phyloP scores from a whole-genome alignment of 2,113 vertebrate species.

The Microcebus lehilahytsara region DNA sequence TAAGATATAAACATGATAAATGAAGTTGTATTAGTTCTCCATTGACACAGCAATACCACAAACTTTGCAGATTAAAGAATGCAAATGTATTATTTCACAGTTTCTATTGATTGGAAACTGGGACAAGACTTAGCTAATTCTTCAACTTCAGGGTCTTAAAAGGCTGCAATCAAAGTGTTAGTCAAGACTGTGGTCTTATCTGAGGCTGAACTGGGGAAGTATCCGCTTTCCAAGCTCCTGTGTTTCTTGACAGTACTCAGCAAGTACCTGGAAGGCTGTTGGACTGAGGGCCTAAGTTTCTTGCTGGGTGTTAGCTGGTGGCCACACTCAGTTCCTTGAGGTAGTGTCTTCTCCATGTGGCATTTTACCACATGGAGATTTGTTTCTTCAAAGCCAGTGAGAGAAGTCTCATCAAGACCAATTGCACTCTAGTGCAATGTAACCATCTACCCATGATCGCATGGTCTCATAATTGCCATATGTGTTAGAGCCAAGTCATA shows the following conservation, averaged over 20 bases:
- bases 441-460: background rate
- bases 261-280: background rate
- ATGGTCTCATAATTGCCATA: background rate
- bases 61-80: background rate
- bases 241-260: background rate
- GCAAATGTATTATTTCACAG: background rate
- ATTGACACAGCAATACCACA: background rate
- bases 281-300: background rate
- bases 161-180: background rate
- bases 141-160: background rate
- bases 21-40: background rate
- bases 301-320: background rate
- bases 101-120: background rate
- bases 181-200: background rate
- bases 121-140: background rate
- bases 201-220: background rate
- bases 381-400: background rate
- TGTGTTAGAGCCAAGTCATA: background rate
- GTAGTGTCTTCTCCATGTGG: no score
- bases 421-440: background rate
- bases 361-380: fast-evolving
- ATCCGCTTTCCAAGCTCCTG: background rate
- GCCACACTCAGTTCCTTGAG: fast-evolving
- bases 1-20: background rate
- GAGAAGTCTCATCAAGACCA: background rate